Conservation (phyloP, 2,797 vertebrate genomes). For the Mus spretus region DNA sequence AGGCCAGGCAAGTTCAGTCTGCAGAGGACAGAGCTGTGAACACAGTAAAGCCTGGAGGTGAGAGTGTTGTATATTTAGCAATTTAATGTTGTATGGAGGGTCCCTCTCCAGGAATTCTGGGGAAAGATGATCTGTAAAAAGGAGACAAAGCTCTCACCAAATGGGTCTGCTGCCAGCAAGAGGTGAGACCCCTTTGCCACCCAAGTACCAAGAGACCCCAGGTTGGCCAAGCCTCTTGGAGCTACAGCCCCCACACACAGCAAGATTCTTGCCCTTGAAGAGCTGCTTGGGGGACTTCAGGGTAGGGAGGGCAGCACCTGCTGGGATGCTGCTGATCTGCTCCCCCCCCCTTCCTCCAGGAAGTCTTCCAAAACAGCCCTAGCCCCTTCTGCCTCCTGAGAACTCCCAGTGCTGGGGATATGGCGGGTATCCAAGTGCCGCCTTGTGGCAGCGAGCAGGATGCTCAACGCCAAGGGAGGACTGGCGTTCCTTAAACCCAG, state of each 20-base stretch:
- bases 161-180: background rate
- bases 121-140: background rate
- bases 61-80: background rate
- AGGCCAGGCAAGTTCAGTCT: background rate
- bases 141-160: fast-evolving
- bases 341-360: conserved; percentile 62
- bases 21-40: background rate
- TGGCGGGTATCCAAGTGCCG: conserved; percentile 70
- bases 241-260: background rate
- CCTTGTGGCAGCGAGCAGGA: conserved; percentile 61
- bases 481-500: conserved; percentile 17
- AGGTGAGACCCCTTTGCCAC: background rate
- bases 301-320: background rate
- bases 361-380: conserved; percentile 68
- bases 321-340: background rate
- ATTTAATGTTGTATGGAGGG: background rate
- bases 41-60: background rate
- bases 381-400: conserved; percentile 70
- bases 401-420: conserved; percentile 64
- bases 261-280: background rate
- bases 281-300: background rate
- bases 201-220: background rate
- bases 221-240: background rate
- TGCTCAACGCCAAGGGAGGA: conserved; percentile 5
- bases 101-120: background rate